Percentiles rank a stretch among this genome's conserved stretches.
These are phyloP conservation scores for Ephydatia muelleri DNA, from an alignment of 37 sponge, comb jelly and placozoan species.

Conservation along the genomic window DNA sequence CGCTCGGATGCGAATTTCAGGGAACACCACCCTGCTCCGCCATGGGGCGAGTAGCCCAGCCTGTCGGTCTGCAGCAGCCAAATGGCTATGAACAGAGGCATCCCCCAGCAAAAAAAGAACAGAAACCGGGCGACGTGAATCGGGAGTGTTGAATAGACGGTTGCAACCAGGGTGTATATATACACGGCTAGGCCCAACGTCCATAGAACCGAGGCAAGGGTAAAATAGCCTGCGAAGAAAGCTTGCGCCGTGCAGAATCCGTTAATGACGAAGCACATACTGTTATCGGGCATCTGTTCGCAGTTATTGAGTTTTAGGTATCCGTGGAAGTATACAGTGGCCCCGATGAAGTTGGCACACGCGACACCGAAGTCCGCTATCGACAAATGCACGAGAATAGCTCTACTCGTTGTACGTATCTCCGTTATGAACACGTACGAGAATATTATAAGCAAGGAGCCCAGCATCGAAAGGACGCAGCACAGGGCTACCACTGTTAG, in stretches of 20 bases:
- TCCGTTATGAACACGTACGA: slow-evolving; percentile 52
- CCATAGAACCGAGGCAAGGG: slow-evolving; percentile 42
- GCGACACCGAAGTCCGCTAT: slow-evolving; percentile 69
- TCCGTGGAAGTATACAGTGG: slow-evolving; percentile 56
- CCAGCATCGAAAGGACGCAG: slow-evolving; percentile 58
- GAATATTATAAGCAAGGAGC: slow-evolving; percentile 58
- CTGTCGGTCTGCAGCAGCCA: slow-evolving; percentile 53
- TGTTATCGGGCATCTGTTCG: background rate
- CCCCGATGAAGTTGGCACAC: slow-evolving; percentile 60
- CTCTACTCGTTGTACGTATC: slow-evolving; percentile 57
- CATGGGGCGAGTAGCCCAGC: slow-evolving; percentile 42
- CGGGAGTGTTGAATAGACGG: slow-evolving; percentile 3
- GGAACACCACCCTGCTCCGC: slow-evolving; percentile 78
- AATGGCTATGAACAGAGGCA: slow-evolving; percentile 44
- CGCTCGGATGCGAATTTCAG: slow-evolving; percentile 32
- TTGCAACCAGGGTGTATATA: slow-evolving; percentile 41
- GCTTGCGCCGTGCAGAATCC: slow-evolving; percentile 7
- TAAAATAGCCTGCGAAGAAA: slow-evolving; percentile 17
- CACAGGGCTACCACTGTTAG: slow-evolving; percentile 34
- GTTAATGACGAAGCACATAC: background rate
- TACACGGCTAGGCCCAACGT: slow-evolving; percentile 31
- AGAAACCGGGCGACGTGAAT: slow-evolving; percentile 16
- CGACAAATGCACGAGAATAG: slow-evolving; percentile 71
- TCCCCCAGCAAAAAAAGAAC: slow-evolving; percentile 49
- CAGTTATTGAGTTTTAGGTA: slow-evolving; percentile 18